Conservation (phyloP, 2,888 invertebrate species). For the Oscheius onirici region DNA sequence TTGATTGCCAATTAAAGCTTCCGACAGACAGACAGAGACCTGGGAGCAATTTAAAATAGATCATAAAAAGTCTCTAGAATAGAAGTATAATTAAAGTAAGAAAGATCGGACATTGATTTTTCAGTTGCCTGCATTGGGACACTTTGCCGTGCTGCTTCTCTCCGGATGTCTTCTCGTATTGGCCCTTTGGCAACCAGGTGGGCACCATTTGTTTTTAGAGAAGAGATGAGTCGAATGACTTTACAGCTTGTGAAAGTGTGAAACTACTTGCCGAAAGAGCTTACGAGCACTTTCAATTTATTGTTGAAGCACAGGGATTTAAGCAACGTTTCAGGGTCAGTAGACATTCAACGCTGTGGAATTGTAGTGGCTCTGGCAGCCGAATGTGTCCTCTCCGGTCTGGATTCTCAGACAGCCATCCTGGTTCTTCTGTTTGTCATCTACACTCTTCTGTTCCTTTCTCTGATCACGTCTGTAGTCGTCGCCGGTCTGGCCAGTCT, state of each 20-base stretch:
- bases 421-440: slow-evolving; percentile 12
- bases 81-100: no score
- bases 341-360: slow-evolving; percentile 10
- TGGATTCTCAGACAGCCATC: slow-evolving; percentile 16
- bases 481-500: slow-evolving; percentile 6
- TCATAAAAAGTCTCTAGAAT: no score
- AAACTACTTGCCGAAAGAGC: background rate
- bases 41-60: no score
- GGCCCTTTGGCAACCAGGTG: slow-evolving; percentile 22
- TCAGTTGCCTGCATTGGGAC: slow-evolving; percentile 13
- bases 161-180: slow-evolving; percentile 6
- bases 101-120: background rate
- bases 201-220: background rate
- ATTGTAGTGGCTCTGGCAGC: background rate
- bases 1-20: no score
- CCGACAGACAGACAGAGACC: no score
- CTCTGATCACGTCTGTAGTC: slow-evolving; percentile 1
- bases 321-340: slow-evolving; percentile 2
- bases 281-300: background rate
- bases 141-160: background rate
- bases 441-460: slow-evolving; percentile 19
- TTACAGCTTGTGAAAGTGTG: background rate
- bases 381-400: background rate
- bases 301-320: background rate
- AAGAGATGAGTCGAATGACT: background rate